Percentiles rank a stretch among this genome's conserved stretches.
Evolutionary conservation across 2,113 vertebrate species (phyloP).

Genomic region (Ammodytes marinus): DNA sequence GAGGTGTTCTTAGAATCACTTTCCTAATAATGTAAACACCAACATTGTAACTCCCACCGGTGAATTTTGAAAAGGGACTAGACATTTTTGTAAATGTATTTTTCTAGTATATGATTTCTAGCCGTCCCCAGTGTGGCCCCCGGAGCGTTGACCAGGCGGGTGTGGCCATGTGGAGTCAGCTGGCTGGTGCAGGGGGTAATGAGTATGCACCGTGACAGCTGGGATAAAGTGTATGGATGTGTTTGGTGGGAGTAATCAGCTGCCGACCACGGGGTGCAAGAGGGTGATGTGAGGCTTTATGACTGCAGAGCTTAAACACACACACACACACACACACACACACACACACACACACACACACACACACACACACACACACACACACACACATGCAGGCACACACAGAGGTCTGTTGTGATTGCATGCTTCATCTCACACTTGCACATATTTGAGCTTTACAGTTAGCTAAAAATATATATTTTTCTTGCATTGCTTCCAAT

Average conservation of each 20-base stretch:
- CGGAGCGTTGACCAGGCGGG: conserved; percentile 71
- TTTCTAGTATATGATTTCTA: conserved; percentile 58
- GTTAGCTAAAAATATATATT: conserved; percentile 35
- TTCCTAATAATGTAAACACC: background rate
- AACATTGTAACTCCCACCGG: background rate
- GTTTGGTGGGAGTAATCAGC: conserved; percentile 87
- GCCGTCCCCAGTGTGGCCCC: conserved; percentile 59
- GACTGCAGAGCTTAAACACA: conserved; percentile 75
- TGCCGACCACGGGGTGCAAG: conserved; percentile 81
- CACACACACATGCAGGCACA: conserved; percentile 31
- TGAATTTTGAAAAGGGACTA: conserved; percentile 12
- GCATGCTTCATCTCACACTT: conserved; percentile 79
- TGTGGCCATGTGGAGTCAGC: conserved; percentile 81
- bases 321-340: conserved; percentile 34
- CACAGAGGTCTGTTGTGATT: conserved; percentile 71
- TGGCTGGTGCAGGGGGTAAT: conserved; percentile 82
- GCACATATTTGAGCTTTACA: conserved; percentile 59
- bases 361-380: conserved; percentile 37
- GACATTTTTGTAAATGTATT: conserved; percentile 39
- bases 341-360: conserved; percentile 32
- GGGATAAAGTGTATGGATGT: conserved; percentile 86
- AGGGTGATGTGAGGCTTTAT: conserved; percentile 86
- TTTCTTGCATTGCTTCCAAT: conserved; percentile 30
- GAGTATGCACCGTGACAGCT: conserved; percentile 86
- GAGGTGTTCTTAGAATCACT: background rate